Evolutionary conservation across 2,113 vertebrate genomes (phyloP), one percentile per base, ranked within the genome.

Genomic region (Cygnus atratus): DNA sequence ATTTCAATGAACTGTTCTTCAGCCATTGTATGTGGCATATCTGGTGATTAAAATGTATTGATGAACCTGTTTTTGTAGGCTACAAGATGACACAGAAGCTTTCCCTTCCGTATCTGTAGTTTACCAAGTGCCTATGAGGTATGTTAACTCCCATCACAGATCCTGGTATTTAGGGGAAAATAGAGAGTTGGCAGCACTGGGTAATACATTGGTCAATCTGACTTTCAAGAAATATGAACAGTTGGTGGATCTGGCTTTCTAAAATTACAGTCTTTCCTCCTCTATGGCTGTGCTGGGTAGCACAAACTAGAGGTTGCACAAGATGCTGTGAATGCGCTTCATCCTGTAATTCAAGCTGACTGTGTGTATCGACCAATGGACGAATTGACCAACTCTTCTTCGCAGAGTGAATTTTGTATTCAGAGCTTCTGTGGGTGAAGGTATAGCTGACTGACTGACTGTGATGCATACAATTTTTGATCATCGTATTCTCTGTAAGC

Each of bases 301-400:
- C 22, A n/a, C 0, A 3, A 65, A 33, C 41, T 41, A 28, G 41
- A 33, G 58, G 35, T 84, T 33, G 29, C 14, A 14, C 16, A 50
- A 54, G 58, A 26, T 4, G 2, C 25, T 82, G 13, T 74, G 5
- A 6, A 6, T 0, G 1, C 39, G 35, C 25, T 54, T 81, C 21
- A 43, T 8, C 50, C 21, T 84, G 43, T 14, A 33, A 52, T 68
- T 93, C 10, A 29, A 87, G 15, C 33, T 82, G 57, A 46, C 20
- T 7, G 9, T 2, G 0, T 44, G 31, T 79, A 24, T 43, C 43
- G 41, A 54, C 63, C 37, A 43, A 33, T 0, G 0, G 16, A 4
- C 37, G 58, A 48, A 48, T 74, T 41, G 5, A 48, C 46, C 46
- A 22, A 22, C 46, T 3, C 8, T 17, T 58, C 50, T 48, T 83